phyloP scores from a whole-genome alignment of 2,888 invertebrate species.

The Steinernema carpocapsae region DNA sequence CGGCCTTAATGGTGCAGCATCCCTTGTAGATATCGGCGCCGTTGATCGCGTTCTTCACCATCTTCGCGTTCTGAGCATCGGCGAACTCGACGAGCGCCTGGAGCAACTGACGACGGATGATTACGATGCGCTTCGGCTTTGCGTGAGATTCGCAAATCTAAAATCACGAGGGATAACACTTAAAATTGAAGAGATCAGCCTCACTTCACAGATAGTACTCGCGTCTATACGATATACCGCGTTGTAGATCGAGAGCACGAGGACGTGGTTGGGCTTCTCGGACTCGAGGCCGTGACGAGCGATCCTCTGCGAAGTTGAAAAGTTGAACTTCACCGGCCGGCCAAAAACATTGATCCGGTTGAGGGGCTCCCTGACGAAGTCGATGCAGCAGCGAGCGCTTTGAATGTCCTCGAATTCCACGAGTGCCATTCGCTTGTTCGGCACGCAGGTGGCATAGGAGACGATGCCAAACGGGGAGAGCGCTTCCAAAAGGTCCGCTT shows the following conservation, averaged over 20 bases:
- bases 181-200: neutral
- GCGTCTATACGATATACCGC: constrained; percentile 98
- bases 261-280: constrained; percentile 90
- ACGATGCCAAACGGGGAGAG: constrained; percentile 72
- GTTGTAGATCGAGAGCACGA: constrained; percentile 95
- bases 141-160: constrained; percentile 94
- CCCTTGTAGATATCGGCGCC: constrained; percentile 99
- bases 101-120: constrained; percentile 70
- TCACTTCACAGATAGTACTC: constrained; percentile 66
- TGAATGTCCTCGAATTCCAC: constrained; percentile 64
- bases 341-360: constrained; percentile 70
- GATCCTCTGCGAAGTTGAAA: constrained; percentile 69
- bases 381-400: constrained; percentile 63
- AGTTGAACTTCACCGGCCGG: constrained; percentile 71
- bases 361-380: constrained; percentile 53
- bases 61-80: constrained; percentile 86
- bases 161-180: constrained; percentile 75
- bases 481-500: constrained; percentile 71
- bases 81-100: constrained; percentile 77
- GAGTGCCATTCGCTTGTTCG: constrained; percentile 64
- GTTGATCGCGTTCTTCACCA: constrained; percentile 91
- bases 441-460: constrained; percentile 64
- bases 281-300: constrained; percentile 65
- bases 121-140: constrained; percentile 93
- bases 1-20: constrained; percentile 97